These are phyloP conservation scores for Brachionus koreanus DNA, from an alignment of 1,140 invertebrate species.

Conservation along the genomic window DNA sequence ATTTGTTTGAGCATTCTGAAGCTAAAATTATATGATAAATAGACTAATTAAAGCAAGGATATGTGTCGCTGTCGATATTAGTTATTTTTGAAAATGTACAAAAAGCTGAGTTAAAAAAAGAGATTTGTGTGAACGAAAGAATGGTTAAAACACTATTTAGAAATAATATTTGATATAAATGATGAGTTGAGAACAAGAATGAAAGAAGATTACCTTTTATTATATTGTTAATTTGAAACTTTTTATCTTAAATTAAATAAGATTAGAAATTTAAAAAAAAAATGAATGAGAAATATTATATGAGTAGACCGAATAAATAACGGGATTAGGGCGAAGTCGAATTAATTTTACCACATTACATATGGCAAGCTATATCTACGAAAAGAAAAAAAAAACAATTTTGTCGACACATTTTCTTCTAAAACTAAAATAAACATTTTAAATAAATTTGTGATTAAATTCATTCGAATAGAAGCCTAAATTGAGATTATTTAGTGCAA, in stretches of 20 bases:
- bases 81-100: background rate
- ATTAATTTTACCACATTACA: conserved; percentile 32
- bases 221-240: conserved; percentile 43
- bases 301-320: conserved; percentile 34
- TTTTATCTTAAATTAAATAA: conserved; percentile 44
- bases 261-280: conserved; percentile 33
- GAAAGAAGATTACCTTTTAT: conserved; percentile 33
- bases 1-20: no score
- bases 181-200: conserved; percentile 6
- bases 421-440: background rate
- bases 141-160: conserved; percentile 30
- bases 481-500: background rate
- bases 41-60: background rate
- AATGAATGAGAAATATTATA: conserved; percentile 30
- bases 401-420: conserved; percentile 25
- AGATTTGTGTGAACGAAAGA: conserved; percentile 18
- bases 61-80: background rate
- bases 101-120: background rate
- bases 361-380: background rate
- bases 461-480: background rate
- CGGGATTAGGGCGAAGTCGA: conserved; percentile 2
- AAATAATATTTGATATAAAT: background rate
- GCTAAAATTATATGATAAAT: no score
- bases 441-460: background rate
- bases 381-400: background rate